Evolutionary conservation across 2,113 vertebrate species (phyloP).

Genomic region (Ciconia stormi): DNA sequence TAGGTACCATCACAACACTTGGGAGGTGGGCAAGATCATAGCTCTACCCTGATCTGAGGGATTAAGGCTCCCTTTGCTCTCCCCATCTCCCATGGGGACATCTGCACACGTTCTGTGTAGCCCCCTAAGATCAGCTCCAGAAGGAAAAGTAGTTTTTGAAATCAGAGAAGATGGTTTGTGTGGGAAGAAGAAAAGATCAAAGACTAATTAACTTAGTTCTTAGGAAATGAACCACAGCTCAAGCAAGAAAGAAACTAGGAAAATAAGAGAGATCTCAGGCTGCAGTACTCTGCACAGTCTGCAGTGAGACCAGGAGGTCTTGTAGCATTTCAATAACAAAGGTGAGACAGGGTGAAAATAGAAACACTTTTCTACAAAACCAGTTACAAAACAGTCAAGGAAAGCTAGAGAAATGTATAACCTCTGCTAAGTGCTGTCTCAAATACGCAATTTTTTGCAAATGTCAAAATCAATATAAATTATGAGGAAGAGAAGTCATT

Average conservation of each 20-base stretch:
- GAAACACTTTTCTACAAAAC: neutral
- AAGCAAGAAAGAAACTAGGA: neutral
- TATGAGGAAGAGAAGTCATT: neutral
- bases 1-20: neutral
- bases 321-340: neutral
- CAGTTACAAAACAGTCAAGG: neutral
- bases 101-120: neutral
- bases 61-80: neutral
- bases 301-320: neutral
- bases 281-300: neutral
- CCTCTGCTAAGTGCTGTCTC: neutral
- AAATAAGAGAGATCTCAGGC: neutral
- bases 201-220: neutral
- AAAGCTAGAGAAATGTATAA: neutral
- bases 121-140: neutral
- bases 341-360: neutral
- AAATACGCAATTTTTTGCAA: neutral
- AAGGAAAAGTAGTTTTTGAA: neutral
- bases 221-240: neutral
- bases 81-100: neutral
- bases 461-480: neutral
- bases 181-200: constrained; percentile 34
- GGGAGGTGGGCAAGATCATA: neutral
- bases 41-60: neutral
- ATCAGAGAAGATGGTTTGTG: neutral